Percentiles rank a stretch among this genome's conserved stretches.
Evolutionary conservation across 2,797 vertebrate genomes (phyloP).

Genomic region (Sphenopsis melanotis): DNA sequence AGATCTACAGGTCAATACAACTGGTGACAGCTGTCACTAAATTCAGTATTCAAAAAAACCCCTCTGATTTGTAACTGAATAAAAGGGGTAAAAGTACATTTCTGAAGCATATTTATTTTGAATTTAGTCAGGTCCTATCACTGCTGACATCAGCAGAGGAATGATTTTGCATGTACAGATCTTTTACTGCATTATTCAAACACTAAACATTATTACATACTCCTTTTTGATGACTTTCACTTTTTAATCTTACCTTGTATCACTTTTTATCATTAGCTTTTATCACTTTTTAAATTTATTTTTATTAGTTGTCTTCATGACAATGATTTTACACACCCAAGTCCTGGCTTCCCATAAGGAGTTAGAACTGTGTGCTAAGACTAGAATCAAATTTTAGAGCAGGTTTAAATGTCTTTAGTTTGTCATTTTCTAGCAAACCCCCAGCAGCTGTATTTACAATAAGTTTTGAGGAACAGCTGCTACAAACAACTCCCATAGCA

Average conservation of each 20-base stretch:
- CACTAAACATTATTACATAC: neutral
- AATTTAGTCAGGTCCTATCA: neutral
- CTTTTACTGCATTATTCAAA: neutral
- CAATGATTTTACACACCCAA: neutral
- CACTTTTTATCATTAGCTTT: neutral
- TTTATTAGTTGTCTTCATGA: neutral
- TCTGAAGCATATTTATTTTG: neutral
- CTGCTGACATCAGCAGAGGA: neutral
- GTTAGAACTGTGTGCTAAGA: neutral
- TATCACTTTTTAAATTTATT: accelerated
- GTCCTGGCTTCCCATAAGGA: neutral
- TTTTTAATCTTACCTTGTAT: neutral
- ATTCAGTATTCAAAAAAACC: neutral
- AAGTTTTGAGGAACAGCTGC: neutral
- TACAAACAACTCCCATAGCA: neutral
- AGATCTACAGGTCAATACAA: neutral
- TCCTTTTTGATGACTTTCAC: neutral
- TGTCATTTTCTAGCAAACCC: neutral
- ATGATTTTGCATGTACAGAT: accelerated
- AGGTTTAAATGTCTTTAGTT: neutral
- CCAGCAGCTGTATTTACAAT: neutral
- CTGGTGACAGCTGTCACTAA: neutral
- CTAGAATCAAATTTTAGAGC: neutral
- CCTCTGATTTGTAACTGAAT: neutral
- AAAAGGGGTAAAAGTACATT: neutral